Conservation (phyloP, 1,140 invertebrate genomes). For the Phenacoccus solenopsis region DNA sequence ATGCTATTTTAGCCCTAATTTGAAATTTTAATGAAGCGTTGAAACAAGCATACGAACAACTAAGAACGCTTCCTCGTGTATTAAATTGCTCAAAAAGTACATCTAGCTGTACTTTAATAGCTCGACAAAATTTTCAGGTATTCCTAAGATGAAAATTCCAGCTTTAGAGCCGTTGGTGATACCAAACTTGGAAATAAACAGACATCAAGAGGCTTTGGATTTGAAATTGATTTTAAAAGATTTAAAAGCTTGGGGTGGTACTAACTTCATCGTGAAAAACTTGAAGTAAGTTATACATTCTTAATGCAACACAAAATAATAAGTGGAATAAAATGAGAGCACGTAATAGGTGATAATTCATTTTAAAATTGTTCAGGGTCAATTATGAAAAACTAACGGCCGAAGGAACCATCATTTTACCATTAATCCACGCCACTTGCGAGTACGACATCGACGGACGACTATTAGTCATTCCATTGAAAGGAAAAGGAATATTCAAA, state of each 20-base stretch:
- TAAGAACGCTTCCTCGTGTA: too few species aligned
- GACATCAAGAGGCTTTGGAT: slow-evolving; percentile 47
- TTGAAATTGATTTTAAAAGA: slow-evolving; percentile 51
- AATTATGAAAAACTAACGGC: slow-evolving; percentile 46
- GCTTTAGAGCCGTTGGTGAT: slow-evolving; percentile 47
- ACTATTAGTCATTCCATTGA: slow-evolving; percentile 47
- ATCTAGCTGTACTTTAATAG: too few species aligned
- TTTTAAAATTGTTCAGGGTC: slow-evolving; percentile 33
- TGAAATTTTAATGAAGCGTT: too few species aligned
- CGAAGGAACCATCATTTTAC: slow-evolving; percentile 42
- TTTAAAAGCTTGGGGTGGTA: slow-evolving; percentile 45
- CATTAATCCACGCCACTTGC: slow-evolving; percentile 42
- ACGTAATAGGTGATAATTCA: not conserved
- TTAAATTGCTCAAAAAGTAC: too few species aligned
- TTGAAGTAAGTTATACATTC: slow-evolving; percentile 40
- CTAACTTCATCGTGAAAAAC: slow-evolving; percentile 46
- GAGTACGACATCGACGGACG: slow-evolving; percentile 54
- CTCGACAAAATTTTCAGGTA: slow-evolving; percentile 29
- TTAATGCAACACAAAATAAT: not conserved
- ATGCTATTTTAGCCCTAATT: too few species aligned
- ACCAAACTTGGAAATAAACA: slow-evolving; percentile 46
- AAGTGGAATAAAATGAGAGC: too few species aligned
- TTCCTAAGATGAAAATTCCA: slow-evolving; percentile 47
- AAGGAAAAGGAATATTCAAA: slow-evolving; percentile 47
- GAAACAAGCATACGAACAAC: too few species aligned